A percentile compares a stretch with the other conserved stretches of the same genome.
Evolutionary conservation across 2,113 vertebrate species (phyloP).

Genomic region (Falco punctatus): DNA sequence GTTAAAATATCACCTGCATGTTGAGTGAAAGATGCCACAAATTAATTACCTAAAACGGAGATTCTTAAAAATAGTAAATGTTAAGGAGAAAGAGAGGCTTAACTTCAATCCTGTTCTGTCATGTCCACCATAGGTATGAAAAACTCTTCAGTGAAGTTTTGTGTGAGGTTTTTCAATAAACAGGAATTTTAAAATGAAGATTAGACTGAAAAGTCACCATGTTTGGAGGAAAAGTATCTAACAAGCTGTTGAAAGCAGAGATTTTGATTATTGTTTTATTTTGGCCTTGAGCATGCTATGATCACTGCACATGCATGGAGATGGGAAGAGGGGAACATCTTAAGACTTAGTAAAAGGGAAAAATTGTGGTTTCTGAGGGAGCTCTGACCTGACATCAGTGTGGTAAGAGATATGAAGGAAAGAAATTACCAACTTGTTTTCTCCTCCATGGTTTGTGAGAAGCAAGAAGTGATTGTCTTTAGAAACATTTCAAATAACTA

Average conservation of each 20-base stretch:
- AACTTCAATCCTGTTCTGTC: not conserved
- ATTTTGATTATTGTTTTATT: not conserved
- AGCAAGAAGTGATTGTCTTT: not conserved
- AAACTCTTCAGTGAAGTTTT: not conserved
- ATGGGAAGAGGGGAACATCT: not conserved
- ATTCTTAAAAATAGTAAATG: not conserved
- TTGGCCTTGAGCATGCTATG: not conserved
- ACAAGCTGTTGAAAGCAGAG: not conserved
- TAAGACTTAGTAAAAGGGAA: not conserved
- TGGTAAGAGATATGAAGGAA: not conserved
- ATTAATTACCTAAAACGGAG: not conserved
- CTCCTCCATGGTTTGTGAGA: not conserved
- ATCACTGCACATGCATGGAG: rapidly evolving
- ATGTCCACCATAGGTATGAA: not conserved
- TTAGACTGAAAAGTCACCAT: not conserved
- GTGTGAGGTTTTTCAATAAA: not conserved
- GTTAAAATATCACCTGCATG: not conserved
- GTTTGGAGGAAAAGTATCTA: not conserved
- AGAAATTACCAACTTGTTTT: not conserved
- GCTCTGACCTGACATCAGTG: not conserved
- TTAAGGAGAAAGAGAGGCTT: not conserved
- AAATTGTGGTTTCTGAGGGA: not conserved
- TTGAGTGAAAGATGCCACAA: not conserved
- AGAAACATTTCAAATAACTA: not conserved
- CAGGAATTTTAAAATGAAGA: not conserved